Percentiles rank a stretch among this genome's conserved stretches.
Evolutionary conservation across 2,797 vertebrate species (phyloP).

Genomic region (Tolypeutes matacus): DNA sequence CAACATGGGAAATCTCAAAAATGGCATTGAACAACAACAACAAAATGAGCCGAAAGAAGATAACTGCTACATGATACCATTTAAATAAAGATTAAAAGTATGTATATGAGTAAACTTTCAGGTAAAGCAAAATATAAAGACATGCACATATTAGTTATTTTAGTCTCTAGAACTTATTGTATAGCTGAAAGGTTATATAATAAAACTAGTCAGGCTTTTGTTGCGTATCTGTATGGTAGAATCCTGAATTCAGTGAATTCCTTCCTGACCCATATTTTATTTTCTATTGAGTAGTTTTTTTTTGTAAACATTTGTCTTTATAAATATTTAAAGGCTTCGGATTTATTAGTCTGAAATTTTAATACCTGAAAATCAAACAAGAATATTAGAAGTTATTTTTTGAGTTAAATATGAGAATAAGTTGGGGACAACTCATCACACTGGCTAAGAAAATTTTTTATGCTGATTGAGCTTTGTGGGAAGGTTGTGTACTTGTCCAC

Average conservation of each 20-base stretch:
- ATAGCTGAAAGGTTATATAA: not conserved
- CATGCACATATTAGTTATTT: too few species aligned
- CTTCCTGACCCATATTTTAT: not conserved
- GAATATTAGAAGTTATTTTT: not conserved
- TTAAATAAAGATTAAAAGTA: not conserved
- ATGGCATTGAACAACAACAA: too few species aligned
- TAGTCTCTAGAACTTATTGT: too few species aligned
- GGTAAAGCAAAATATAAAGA: not conserved
- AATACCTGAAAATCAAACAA: not conserved
- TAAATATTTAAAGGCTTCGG: not conserved
- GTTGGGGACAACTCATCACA: too few species aligned
- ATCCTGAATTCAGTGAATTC: not conserved
- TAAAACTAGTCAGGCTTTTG: not conserved
- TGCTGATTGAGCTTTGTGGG: not conserved
- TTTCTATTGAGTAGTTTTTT: not conserved
- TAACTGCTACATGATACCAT: too few species aligned
- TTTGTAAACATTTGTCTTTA: not conserved
- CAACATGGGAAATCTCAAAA: not conserved
- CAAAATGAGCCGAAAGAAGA: not conserved
- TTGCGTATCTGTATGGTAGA: fast-evolving
- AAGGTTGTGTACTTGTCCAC: not conserved
- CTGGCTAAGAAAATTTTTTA: not conserved
- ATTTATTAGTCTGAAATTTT: not conserved
- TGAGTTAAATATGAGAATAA: not conserved
- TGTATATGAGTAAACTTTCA: not conserved